Percentiles rank a stretch among this genome's conserved stretches.
These are phyloP conservation scores for Struthio camelus DNA, from an alignment of 2,113 vertebrate species.

Conservation along the genomic window DNA sequence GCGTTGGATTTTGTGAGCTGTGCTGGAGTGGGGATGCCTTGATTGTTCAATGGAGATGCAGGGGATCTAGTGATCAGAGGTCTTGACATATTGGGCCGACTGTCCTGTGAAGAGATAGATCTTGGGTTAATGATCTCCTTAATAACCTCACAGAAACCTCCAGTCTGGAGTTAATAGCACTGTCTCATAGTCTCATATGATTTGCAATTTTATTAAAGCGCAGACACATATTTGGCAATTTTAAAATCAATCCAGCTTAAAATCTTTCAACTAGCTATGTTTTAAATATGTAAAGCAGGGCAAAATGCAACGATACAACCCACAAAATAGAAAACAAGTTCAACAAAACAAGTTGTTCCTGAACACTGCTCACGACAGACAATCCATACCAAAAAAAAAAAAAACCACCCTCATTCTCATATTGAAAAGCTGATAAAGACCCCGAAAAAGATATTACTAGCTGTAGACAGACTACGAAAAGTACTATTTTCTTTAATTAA, in stretches of 20 bases:
- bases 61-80: slow-evolving; percentile 98
- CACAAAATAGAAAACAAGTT: neutral
- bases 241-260: neutral
- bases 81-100: slow-evolving; percentile 98
- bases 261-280: neutral
- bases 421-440: slow-evolving; percentile 35
- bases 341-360: slow-evolving; percentile 4
- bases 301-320: neutral
- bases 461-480: slow-evolving; percentile 20
- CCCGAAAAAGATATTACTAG: slow-evolving; percentile 11
- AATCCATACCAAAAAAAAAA: neutral
- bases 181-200: neutral
- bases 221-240: neutral
- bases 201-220: neutral
- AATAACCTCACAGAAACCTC: neutral
- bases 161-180: neutral
- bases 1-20: slow-evolving; percentile 99
- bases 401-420: neutral
- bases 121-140: slow-evolving; percentile 61
- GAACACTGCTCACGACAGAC: neutral
- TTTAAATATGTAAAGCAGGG: neutral
- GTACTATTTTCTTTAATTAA: neutral
- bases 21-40: slow-evolving; percentile 97
- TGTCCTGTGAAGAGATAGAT: slow-evolving; percentile 88
- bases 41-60: slow-evolving; percentile 96